Conservation (phyloP, 2,113 vertebrate species). For the Scortum barcoo region DNA sequence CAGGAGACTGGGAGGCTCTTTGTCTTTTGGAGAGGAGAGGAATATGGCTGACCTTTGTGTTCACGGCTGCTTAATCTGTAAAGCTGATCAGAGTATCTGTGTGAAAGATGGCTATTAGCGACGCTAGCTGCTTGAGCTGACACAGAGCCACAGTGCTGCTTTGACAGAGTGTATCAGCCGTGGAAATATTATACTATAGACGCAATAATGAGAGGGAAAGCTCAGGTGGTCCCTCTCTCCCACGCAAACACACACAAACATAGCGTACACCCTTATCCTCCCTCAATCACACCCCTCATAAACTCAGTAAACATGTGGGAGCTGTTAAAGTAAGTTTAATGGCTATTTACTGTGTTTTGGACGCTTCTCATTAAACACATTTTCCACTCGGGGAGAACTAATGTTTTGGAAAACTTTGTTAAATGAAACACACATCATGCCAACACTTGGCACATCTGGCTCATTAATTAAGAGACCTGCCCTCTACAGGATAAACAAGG, state of each 20-base stretch:
- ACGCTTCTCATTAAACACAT: conserved; percentile 84
- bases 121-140: conserved; percentile 28
- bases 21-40: no score
- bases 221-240: conserved; percentile 51
- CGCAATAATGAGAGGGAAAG: conserved; percentile 43
- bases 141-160: conserved; percentile 30
- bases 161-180: conserved; percentile 44
- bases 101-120: conserved; percentile 65
- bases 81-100: conserved; percentile 62
- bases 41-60: no score
- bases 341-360: conserved; percentile 86
- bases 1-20: no score
- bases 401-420: conserved; percentile 83
- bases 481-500: conserved; percentile 49
- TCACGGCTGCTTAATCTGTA: no score
- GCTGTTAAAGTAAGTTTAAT: conserved; percentile 83
- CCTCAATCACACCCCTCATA: conserved; percentile 81
- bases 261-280: conserved; percentile 52
- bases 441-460: conserved; percentile 76
- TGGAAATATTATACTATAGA: conserved; percentile 49
- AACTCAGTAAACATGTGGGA: conserved; percentile 84
- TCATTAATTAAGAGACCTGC: conserved; percentile 68
- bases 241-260: conserved; percentile 40
- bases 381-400: conserved; percentile 84
- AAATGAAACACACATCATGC: conserved; percentile 76